Conservation (phyloP, 1,140 invertebrate species). For the Drosophila leontia region DNA sequence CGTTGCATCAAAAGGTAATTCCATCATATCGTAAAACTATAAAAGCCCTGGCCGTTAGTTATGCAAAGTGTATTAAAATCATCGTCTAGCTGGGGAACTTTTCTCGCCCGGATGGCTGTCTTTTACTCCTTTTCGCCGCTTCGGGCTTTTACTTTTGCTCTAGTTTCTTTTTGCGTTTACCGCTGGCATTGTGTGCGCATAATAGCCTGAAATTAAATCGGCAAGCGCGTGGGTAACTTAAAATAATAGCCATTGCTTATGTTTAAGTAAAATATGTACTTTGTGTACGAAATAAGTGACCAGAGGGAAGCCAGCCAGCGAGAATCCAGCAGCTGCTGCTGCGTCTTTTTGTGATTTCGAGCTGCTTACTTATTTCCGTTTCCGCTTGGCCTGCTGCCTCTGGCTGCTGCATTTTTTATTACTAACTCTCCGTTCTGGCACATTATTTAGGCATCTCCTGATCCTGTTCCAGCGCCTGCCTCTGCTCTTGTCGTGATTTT, state of each 20-base stretch:
- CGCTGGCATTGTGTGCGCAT: constrained; percentile 77
- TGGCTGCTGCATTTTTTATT: constrained; percentile 62
- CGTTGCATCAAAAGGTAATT: constrained; percentile 24
- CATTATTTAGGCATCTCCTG: constrained; percentile 40
- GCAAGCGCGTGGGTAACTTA: constrained; percentile 79
- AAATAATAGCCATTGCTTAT: constrained; percentile 84
- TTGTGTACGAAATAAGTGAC: constrained; percentile 57
- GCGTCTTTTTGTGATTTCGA: constrained; percentile 30
- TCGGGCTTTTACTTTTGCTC: constrained; percentile 22
- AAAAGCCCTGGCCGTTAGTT: constrained; percentile 25
- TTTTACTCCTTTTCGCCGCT: constrained; percentile 24
- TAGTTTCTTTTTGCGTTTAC: constrained; percentile 55
- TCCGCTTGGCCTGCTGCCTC: constrained; percentile 52
- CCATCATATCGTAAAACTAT: constrained; percentile 44
- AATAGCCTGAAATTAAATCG: constrained; percentile 82
- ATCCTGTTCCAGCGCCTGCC: not conserved
- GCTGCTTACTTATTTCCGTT: constrained; percentile 62
- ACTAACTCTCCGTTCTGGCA: constrained; percentile 22
- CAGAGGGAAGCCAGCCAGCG: constrained; percentile 3
- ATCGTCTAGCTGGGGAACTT: constrained; percentile 43
- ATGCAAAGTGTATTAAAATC: constrained; percentile 55
- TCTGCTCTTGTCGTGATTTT: not conserved
- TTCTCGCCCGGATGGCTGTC: constrained; percentile 7
- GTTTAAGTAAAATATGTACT: constrained; percentile 80
- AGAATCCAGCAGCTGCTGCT: constrained; percentile 15